Base-by-base conservation (phyloP, 2,113 vertebrate genomes). In the Callionymus lyra region DNA sequence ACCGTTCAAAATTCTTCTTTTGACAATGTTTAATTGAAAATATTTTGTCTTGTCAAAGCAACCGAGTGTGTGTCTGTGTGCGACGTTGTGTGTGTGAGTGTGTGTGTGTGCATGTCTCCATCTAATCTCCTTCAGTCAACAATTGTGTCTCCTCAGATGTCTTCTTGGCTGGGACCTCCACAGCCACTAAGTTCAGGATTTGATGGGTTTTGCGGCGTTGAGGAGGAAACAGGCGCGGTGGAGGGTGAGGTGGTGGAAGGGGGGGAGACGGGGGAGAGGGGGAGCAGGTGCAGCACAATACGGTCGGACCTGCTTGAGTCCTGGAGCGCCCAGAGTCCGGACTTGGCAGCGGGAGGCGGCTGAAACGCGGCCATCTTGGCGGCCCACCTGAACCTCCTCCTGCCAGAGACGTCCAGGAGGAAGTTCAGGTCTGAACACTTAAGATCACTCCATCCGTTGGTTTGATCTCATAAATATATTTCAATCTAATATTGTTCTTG, bases 111-210 rank as follows among this genome's bases (percentile, higher is more conserved):
- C 6, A 17, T 18, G 48, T 51, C 33, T 17, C 31, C 50, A 13
- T 27, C 21, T 27, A 27, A 41, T 34, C 18, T 14, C 55, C 41
- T 47, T 16, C 10, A 11, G 82, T 84, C 79, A 87, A 87, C 83
- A 84, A 83, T 81, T 82, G 82, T 83, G 82, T 77, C 82, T 49
- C 76, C 77, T 85, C 82, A 87, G 82, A 86, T 86, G 85, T 79
- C 80, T 77, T 83, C 76, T 84, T 87, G 84, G 84, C 81, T 76
- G 39, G 44, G 46, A 61, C 63, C 66, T 47, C 59, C 67, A 59
- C 50, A 68, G 65, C 66, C 56, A 68, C 71, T 80, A 77, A 85
- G 79, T 81, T 82, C 71, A 77, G 83, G 82, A 85, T 87, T 82
- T 84, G 42, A 38, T 18, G 53, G 79, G 74, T 81, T 82, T 79